Evolutionary conservation across 2,888 invertebrate genomes (phyloP), one percentile per base, ranked within the genome.

Genomic region (Dryobotodes eremita): DNA sequence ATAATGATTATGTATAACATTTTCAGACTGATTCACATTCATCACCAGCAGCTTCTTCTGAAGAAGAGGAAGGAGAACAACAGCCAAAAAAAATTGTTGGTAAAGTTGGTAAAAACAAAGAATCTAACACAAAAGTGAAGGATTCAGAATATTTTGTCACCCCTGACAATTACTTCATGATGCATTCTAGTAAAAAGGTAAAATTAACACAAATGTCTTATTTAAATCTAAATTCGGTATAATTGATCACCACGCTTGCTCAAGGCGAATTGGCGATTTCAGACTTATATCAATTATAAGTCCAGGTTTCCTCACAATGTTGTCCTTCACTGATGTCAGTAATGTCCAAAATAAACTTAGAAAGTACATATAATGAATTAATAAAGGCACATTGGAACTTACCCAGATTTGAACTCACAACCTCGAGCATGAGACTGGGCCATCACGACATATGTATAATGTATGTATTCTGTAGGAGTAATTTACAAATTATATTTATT

Each of bases 111-210:
- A 93, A 89, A 80, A 92, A 83, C 23, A 93, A 88, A 85, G 89
- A 88, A 48, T 85, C 73, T 23, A 93, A 90, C 89, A 75, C 82
- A 4, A 95, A 93, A 87, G 82, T 88, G 4, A 96, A 95, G 75
- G 95, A 95, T 82, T 92, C 96, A 0, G 97, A 97, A 74, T 98
- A 97, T 89, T 96, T 97, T 80, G 97, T 98, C 42, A 97, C 98
- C 88, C 97, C 98, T 65, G 98, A 98, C 91, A 97, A 97, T 83
- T 98, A 98, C 92, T 98, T 98, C 88, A 97, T 97, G 87, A 97
- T 97, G 92, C 97, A 97, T 93, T 97, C 97, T 26, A 97, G 96
- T 89, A 97, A 97, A 93, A 97, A 97, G 95, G 97, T 96, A 88
- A 82, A 20, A 65, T 48, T 20, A 15, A 20, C 17, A 55, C 7